Evolutionary conservation across 1,140 invertebrate genomes (phyloP).

Genomic region (Neotoxoptera formosana): DNA sequence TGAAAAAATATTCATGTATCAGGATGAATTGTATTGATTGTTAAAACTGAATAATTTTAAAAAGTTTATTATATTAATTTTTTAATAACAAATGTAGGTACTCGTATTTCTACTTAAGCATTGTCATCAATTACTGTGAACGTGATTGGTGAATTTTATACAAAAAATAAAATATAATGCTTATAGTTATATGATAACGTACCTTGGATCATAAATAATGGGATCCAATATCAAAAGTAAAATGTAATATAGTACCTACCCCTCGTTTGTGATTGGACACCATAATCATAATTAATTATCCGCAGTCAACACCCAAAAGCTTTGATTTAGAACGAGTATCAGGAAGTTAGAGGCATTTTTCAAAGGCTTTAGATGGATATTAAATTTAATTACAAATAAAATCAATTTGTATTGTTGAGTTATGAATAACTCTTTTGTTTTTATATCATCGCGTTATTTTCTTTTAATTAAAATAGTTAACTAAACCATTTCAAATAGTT

Average conservation of each 20-base stretch:
- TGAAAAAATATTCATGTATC: neutral
- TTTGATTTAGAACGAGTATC: neutral
- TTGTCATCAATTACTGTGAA: neutral
- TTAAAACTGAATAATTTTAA: neutral
- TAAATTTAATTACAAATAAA: no score
- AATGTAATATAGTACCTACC: neutral
- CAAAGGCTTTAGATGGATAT: no score
- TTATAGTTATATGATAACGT: no score
- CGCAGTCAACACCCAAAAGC: neutral
- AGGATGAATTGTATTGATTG: neutral
- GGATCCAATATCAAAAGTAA: neutral
- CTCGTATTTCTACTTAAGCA: no score
- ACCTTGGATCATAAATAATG: neutral
- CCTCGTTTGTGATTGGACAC: neutral
- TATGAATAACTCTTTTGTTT: no score
- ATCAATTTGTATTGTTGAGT: no score
- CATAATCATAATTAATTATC: neutral
- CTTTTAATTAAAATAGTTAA: no score
- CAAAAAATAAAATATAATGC: no score
- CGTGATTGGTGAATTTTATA: neutral
- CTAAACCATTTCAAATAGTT: no score
- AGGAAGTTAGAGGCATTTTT: neutral
- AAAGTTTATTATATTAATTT: neutral
- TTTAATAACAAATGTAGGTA: neutral
- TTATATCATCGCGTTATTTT: no score